Percentiles rank a stretch among this genome's conserved stretches.
phyloP scores from a whole-genome alignment of 2,113 vertebrate species.

The Marmota monax region DNA sequence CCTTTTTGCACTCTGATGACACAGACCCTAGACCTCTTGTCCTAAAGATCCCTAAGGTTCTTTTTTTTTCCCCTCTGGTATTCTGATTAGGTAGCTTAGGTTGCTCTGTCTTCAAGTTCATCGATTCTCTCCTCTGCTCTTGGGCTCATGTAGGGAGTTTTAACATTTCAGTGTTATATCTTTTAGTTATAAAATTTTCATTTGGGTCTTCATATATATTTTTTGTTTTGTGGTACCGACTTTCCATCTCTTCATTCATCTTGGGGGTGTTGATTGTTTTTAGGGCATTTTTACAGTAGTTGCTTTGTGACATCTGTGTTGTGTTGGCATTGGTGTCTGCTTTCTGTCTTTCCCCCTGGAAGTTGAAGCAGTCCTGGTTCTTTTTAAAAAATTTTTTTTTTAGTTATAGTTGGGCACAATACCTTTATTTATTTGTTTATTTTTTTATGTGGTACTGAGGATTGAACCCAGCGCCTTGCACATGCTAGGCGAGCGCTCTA shows the following conservation, averaged over 20 bases:
- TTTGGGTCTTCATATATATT: neutral
- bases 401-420: no score
- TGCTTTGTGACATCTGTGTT: neutral
- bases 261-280: neutral
- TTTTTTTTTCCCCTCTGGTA: neutral
- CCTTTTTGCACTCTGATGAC: neutral
- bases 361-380: neutral
- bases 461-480: no score
- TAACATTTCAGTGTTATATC: neutral
- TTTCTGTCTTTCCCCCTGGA: neutral
- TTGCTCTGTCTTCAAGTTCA: neutral
- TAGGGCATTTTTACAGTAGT: neutral
- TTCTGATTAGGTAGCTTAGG: neutral
- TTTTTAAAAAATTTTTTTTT: no score
- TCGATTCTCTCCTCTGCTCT: neutral
- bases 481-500: no score
- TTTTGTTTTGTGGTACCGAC: neutral
- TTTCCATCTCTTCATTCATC: neutral
- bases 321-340: neutral
- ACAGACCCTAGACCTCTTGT: neutral
- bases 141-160: neutral
- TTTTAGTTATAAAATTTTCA: constrained; percentile 28
- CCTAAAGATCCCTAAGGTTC: no score
- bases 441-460: no score
- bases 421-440: no score